Evolutionary conservation across 2,113 vertebrate species (phyloP), one percentile per base, ranked within the genome.

Genomic region (Rousettus leschenaultii): DNA sequence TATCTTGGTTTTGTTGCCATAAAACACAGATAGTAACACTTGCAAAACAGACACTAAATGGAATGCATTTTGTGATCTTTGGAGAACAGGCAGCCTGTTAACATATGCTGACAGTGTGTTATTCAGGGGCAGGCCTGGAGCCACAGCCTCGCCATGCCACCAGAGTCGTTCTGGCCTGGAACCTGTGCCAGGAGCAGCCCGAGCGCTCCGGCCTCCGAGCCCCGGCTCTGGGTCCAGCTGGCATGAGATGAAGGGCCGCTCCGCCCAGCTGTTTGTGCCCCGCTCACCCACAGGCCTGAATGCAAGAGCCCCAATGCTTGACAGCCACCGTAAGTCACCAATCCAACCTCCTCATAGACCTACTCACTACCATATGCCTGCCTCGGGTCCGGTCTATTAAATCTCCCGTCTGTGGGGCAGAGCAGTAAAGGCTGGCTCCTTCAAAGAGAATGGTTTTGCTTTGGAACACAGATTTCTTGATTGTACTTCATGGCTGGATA

Each of bases 91-190:
- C 94, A 12, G 86, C 70, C 97, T 94, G 88, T 70, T 75, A 96
- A 65, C 97, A 97, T 92, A 43, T 98, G 97, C 93, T 82, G 51
- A 90, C 95, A 91, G 93, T 65, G 85, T 97, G 96, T 87, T 77
- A 74, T 89, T 87, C 80, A 55, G 26, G 80, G 92, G 59, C 90
- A 66, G 77, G 80, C 91, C 93, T 35, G 10, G 35, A 88, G 94
- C 59, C 87, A 66, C 8, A 38, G 87, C 61, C 82, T 43, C 30
- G 28, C 45, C 3, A 45, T 30, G 63, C 97, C 94, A 96, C 96
- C 93, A 86, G 92, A 75, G 80, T 86, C 3, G 77, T 57, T 83
- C 24, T 38, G 19, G 66, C 79, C 24, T 38, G 19, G 66, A 86
- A 63, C 28, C 19, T 13, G 26, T 79, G 97, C 97, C 97, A 95